Conservation (phyloP, 2,113 vertebrate genomes). For the Dromiciops gliroides region DNA sequence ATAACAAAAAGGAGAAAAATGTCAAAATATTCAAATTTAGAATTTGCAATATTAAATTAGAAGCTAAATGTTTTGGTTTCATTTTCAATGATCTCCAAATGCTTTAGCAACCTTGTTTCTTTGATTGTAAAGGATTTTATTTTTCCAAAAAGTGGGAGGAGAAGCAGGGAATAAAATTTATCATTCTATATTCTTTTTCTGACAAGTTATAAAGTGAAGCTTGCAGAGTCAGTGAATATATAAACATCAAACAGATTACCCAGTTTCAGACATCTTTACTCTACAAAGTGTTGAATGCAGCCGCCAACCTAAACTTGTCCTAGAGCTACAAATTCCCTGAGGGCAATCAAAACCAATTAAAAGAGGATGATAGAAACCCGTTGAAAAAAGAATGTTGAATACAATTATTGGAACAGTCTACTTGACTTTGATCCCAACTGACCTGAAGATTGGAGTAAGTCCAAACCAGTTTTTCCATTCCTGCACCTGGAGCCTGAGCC, state of each 20-base stretch:
- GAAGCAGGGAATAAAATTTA: neutral
- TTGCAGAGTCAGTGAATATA: neutral
- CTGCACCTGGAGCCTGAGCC: neutral
- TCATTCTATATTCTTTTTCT: neutral
- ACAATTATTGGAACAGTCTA: neutral
- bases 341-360: neutral
- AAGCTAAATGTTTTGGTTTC: neutral
- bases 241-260: slow-evolving; percentile 25
- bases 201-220: neutral
- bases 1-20: neutral
- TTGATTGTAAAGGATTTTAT: neutral
- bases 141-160: neutral
- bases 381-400: neutral
- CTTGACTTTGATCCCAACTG: neutral
- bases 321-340: neutral
- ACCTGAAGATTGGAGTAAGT: neutral
- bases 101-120: slow-evolving; percentile 15
- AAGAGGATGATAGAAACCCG: neutral
- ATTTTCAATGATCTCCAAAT: slow-evolving; percentile 6
- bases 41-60: slow-evolving; percentile 29
- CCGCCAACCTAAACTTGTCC: neutral
- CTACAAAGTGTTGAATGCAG: neutral
- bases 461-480: neutral
- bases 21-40: slow-evolving; percentile 16
- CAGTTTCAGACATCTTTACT: slow-evolving; percentile 39